Base-by-base conservation (phyloP, 2,888 invertebrate genomes). In the Drosophila koepferae region DNA sequence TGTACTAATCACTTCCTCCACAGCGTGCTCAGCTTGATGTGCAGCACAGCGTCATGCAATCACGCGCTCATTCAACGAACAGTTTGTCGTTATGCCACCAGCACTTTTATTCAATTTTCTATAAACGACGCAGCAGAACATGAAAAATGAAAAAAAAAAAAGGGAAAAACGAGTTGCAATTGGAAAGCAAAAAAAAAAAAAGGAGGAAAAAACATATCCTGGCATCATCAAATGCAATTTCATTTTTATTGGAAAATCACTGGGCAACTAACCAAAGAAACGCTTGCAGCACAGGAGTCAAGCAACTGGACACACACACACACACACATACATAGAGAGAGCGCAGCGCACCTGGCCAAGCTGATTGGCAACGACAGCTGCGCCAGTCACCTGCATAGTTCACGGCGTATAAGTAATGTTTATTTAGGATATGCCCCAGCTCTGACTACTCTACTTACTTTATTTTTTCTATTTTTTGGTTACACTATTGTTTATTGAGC, bases 141-240 rank as follows among this genome's bases (percentile, higher is more conserved):
- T 74, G 67, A 46, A 48, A 59, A 66, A 64, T 44, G 63, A 44
- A 66, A 69, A 75, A 75, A n/a, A 48, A 46, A 75, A 71, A 62
- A 31, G 28, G 51, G 8, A 31, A 41, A 36, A 28, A 28, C 28
- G 28, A 58, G 6, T n/a, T 60, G 49, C 48, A 40, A 51, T 51
- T 23, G 49, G 53, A 56, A 20, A 40, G 54, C 28, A 65, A 69
- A 68, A 74, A 64, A 12, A 28, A 4, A 3, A 34, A 18, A 34
- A 59, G 36, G 78, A 12, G 1, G 1, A 63, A 82, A 81, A 72
- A 64, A 86, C 84, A 77, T 74, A 87, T 82, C 85, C 85, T 75
- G 82, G 71, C 89, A 85, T 86, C 87, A 89, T 86, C 74, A 81
- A 90, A 90, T 90, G 86, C 90, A 87, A 90, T 87, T 87, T 86